Evolutionary conservation across 2,797 vertebrate genomes (phyloP).

Genomic region (Cuculus canorus): DNA sequence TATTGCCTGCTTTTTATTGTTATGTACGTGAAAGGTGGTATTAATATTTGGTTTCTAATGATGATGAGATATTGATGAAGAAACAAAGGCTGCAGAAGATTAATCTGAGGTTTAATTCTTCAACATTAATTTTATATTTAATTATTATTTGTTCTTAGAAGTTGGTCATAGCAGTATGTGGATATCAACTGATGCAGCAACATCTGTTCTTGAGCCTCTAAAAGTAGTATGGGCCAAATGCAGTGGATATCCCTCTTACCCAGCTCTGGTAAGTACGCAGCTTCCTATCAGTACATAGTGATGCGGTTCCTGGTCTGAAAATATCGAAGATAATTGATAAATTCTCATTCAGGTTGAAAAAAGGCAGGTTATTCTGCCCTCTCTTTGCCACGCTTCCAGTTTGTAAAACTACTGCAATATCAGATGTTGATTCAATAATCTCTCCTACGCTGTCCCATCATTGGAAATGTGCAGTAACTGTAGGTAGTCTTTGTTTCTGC

Average conservation of each 20-base stretch:
- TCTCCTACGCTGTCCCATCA: neutral
- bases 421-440: neutral
- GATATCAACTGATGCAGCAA: constrained; percentile 92
- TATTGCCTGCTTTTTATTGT: neutral
- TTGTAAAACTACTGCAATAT: neutral
- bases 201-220: constrained; percentile 93
- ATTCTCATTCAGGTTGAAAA: neutral
- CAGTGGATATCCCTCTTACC: constrained; percentile 98
- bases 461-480: neutral
- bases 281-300: neutral
- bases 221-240: constrained; percentile 99
- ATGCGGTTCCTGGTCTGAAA: neutral
- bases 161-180: constrained; percentile 97
- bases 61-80: neutral
- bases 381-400: neutral
- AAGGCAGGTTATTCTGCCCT: neutral
- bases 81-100: neutral
- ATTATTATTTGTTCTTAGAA: constrained; percentile 78
- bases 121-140: neutral
- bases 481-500: neutral
- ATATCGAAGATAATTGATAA: neutral
- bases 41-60: neutral
- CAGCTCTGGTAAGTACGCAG: constrained; percentile 92
- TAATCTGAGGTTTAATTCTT: neutral
- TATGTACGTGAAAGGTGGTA: neutral